Percentiles rank a stretch among this genome's conserved stretches.
Conservation (phyloP, 2,113 vertebrate genomes). For the Callionymus lyra region DNA sequence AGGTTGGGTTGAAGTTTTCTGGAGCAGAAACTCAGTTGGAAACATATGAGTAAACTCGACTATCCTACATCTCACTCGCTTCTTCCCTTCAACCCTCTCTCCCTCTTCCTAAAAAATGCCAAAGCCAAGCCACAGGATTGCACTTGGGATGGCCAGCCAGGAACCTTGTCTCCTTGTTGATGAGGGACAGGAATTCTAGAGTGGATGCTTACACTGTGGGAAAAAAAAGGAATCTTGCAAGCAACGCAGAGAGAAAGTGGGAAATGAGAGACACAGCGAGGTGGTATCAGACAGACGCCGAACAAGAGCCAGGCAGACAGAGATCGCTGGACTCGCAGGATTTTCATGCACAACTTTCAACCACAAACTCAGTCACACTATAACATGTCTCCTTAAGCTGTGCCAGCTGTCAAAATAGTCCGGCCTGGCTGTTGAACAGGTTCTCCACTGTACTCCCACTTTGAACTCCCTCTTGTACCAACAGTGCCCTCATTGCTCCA, state of each 20-base stretch:
- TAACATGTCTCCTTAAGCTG: slow-evolving; percentile 63
- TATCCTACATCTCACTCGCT: slow-evolving; percentile 56
- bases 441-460: slow-evolving; percentile 66
- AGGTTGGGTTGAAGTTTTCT: slow-evolving; percentile 52
- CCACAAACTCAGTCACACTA: slow-evolving; percentile 58
- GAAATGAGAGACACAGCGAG: slow-evolving; percentile 7
- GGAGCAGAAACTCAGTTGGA: slow-evolving; percentile 52
- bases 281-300: slow-evolving; percentile 9
- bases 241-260: neutral
- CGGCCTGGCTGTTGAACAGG: slow-evolving; percentile 63
- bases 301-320: slow-evolving; percentile 17
- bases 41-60: slow-evolving; percentile 36
- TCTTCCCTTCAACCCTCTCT: slow-evolving; percentile 6
- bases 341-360: slow-evolving; percentile 67
- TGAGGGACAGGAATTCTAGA: slow-evolving; percentile 72
- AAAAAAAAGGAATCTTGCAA: neutral
- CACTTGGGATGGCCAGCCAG: slow-evolving; percentile 58
- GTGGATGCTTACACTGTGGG: slow-evolving; percentile 56
- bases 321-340: slow-evolving; percentile 41
- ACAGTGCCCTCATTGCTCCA: slow-evolving; percentile 54
- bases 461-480: slow-evolving; percentile 65
- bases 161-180: slow-evolving; percentile 77
- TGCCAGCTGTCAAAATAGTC: slow-evolving; percentile 79
- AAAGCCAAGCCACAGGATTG: slow-evolving; percentile 73
- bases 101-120: slow-evolving; percentile 55